phyloP scores from a whole-genome alignment of 2,888 invertebrate genomes.

The Anorthoa munda region DNA sequence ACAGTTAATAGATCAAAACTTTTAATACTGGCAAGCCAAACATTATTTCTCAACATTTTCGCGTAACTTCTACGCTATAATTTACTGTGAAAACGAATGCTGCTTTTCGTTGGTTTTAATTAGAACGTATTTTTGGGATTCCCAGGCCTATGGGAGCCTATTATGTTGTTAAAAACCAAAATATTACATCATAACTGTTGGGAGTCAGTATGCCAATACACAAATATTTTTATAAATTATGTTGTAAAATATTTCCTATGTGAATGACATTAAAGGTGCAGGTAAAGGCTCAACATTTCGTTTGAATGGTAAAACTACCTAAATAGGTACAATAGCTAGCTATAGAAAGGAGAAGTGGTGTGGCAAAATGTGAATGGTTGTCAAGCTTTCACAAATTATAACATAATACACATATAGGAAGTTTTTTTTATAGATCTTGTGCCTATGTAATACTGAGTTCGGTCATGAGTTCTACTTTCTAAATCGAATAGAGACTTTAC shows the following conservation, averaged over 20 bases:
- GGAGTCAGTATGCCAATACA: too few relatives aligned
- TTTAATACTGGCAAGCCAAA: background rate
- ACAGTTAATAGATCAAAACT: slow-evolving; percentile 1
- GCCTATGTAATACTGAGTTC: background rate
- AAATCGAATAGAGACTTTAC: background rate
- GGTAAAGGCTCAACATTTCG: background rate
- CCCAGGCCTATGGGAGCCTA: background rate
- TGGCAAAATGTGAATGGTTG: slow-evolving; percentile 7
- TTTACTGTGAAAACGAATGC: background rate
- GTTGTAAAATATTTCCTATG: background rate
- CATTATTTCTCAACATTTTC: background rate
- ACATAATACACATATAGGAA: slow-evolving; percentile 1
- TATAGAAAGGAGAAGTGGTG: background rate
- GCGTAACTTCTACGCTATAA: background rate
- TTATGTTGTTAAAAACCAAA: too few relatives aligned
- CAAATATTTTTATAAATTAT: background rate
- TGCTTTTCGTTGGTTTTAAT: background rate
- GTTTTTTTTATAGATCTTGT: background rate
- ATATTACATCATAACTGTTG: too few relatives aligned
- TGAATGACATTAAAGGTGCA: background rate
- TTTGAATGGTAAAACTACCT: background rate
- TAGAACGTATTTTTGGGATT: background rate
- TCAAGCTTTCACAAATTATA: slow-evolving; percentile 26
- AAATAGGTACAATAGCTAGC: too few relatives aligned
- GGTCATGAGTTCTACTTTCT: slow-evolving; percentile 6